Conservation (phyloP, 2,888 invertebrate genomes). For the Thalpophila matura region DNA sequence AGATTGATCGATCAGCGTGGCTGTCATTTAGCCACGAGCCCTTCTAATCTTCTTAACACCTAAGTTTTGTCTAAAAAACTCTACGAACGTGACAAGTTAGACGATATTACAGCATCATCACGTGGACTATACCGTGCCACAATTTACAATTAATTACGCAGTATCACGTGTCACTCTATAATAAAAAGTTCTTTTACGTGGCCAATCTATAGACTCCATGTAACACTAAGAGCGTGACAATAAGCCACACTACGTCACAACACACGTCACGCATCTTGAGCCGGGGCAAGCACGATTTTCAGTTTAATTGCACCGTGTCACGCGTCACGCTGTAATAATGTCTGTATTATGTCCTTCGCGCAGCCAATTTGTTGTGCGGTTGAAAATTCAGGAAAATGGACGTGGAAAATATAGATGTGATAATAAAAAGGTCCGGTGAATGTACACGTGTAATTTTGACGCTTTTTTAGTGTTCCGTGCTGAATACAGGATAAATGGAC, state of each 20-base stretch:
- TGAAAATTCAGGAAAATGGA: conserved; percentile 44
- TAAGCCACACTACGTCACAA: conserved; percentile 32
- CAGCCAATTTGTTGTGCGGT: conserved; percentile 47
- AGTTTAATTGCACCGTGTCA: conserved; percentile 59
- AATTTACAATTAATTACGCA: conserved; percentile 34
- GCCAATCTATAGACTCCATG: conserved; percentile 7
- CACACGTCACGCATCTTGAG: conserved; percentile 37
- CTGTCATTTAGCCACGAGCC: too few relatives aligned
- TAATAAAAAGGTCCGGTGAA: conserved; percentile 21
- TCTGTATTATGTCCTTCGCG: conserved; percentile 41
- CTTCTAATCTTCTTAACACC: too few relatives aligned
- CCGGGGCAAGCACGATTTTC: conserved; percentile 33
- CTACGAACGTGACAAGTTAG: conserved; percentile 1
- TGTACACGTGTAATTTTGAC: conserved; percentile 16
- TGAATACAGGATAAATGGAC: conserved; percentile 22
- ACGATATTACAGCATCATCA: too few relatives aligned
- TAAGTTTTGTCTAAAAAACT: too few relatives aligned
- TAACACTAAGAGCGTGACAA: conserved; percentile 31
- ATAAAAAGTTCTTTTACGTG: conserved; percentile 28
- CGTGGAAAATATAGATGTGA: conserved; percentile 29
- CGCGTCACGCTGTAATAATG: conserved; percentile 50
- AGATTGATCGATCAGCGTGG: too few relatives aligned
- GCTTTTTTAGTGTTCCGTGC: conserved; percentile 15
- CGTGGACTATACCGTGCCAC: too few relatives aligned
- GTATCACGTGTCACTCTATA: conserved; percentile 23